phyloP scores from a whole-genome alignment of 2,113 vertebrate genomes.

The Oriolus oriolus region DNA sequence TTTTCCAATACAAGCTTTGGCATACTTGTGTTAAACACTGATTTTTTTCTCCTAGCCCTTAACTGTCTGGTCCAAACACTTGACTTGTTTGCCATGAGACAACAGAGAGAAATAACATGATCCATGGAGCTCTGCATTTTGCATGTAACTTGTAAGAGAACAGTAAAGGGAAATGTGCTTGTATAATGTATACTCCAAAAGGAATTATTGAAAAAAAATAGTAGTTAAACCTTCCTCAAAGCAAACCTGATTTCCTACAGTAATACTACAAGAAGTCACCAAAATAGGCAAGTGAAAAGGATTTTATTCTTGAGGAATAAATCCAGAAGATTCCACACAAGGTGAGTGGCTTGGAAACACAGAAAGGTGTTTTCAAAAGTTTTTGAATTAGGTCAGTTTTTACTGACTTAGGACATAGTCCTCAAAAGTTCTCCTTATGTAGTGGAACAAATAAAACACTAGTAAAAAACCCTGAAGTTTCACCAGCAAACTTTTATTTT shows the following conservation, averaged over 20 bases:
- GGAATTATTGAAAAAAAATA: not conserved
- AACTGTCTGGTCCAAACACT: not conserved
- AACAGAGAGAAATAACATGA: not conserved
- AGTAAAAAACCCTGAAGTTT: not conserved
- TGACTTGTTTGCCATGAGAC: not conserved
- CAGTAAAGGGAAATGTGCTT: not conserved
- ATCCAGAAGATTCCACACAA: not conserved
- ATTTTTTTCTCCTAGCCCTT: not conserved
- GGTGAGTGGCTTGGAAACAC: not conserved
- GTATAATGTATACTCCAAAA: not conserved
- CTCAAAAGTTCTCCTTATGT: not conserved
- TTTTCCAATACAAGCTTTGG: not conserved
- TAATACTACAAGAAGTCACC: not conserved
- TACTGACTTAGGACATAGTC: not conserved
- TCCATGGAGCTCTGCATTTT: not conserved
- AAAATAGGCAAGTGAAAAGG: not conserved
- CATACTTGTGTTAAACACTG: not conserved
- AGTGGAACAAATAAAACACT: not conserved
- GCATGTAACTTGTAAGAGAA: not conserved
- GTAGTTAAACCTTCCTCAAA: not conserved
- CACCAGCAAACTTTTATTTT: constrained; percentile 74
- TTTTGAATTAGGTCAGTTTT: not conserved
- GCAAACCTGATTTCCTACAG: not conserved
- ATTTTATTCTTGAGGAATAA: not conserved
- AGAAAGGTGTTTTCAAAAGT: not conserved